These are phyloP conservation scores for Avahi laniger DNA, from an alignment of 2,797 vertebrate species.

Conservation along the genomic window DNA sequence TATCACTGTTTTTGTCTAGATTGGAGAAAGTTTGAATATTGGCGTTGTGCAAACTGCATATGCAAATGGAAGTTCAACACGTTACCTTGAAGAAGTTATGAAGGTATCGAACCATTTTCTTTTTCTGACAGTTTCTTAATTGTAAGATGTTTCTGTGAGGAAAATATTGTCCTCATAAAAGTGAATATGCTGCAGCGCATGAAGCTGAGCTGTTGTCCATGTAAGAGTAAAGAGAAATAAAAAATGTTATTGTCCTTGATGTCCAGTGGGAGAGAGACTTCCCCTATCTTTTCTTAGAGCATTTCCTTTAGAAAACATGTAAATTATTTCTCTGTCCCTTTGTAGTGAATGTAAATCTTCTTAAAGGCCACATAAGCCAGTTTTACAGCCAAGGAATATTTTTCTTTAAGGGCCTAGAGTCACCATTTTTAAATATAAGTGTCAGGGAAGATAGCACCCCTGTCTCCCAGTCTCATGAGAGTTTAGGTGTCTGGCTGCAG, in stretches of 20 bases:
- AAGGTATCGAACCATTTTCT: constrained; percentile 86
- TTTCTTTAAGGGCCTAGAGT: not conserved
- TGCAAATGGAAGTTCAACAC: constrained; percentile 96
- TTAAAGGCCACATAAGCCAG: not conserved
- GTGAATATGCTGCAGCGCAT: not conserved
- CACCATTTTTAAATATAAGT: not conserved
- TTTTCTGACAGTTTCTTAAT: constrained; percentile 18
- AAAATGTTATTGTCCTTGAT: not conserved
- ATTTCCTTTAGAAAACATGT: not conserved
- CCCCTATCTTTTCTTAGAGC: not conserved
- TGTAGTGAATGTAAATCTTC: not conserved
- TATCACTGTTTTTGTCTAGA: constrained; percentile 82
- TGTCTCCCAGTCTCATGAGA: not conserved
- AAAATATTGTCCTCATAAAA: not conserved
- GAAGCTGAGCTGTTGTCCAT: not conserved
- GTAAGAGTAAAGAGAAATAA: not conserved
- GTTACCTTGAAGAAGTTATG: constrained; percentile 92
- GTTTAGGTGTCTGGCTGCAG: not conserved
- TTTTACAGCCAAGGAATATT: not conserved
- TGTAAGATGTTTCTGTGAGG: constrained; percentile 3
- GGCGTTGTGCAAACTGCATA: constrained; percentile 97
- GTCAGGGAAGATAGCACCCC: not conserved
- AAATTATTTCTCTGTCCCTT: not conserved
- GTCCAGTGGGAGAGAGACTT: not conserved
- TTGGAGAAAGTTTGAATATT: constrained; percentile 88